Conservation (phyloP, 2,888 invertebrate species). For the Drosophila sordidula region DNA sequence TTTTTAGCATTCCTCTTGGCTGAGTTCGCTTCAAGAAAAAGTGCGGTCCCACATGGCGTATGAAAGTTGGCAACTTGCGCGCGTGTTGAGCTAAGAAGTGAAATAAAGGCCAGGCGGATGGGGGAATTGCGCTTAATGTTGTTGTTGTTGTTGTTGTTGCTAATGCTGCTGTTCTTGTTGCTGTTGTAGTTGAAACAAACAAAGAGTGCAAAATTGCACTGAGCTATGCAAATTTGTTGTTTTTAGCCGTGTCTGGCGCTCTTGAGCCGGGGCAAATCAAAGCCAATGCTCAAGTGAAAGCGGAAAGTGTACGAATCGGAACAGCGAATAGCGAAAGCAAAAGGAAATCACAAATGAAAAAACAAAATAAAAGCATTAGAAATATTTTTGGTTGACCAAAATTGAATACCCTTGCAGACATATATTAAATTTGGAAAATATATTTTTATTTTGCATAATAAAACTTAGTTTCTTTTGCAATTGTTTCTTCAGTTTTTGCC, state of each 20-base stretch:
- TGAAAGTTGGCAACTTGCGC: constrained; percentile 70
- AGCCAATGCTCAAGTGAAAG: constrained; percentile 62
- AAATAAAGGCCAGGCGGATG: constrained; percentile 38
- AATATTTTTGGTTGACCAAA: background rate
- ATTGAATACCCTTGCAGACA: background rate
- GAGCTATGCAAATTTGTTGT: constrained; percentile 73
- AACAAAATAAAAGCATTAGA: constrained; percentile 10
- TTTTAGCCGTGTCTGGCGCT: constrained; percentile 24
- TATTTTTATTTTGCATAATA: background rate
- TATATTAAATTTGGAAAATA: background rate
- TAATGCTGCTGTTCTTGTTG: constrained; percentile 10
- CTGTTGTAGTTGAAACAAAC: constrained; percentile 36
- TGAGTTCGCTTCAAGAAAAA: constrained; percentile 34
- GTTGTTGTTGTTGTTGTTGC: constrained; percentile 17
- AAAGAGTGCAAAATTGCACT: constrained; percentile 61
- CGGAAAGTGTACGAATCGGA: constrained; percentile 53
- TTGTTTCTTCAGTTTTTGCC: no score
- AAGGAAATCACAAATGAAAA: background rate
- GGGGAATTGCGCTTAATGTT: constrained; percentile 47
- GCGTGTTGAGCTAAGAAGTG: constrained; percentile 37
- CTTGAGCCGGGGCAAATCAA: constrained; percentile 61
- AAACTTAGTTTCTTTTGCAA: no score
- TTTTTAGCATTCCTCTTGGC: constrained; percentile 14
- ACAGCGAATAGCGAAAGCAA: constrained; percentile 35
- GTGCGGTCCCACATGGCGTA: constrained; percentile 77